Evolutionary conservation across 2,113 vertebrate species (phyloP).

Genomic region (Notothenia coriiceps): DNA sequence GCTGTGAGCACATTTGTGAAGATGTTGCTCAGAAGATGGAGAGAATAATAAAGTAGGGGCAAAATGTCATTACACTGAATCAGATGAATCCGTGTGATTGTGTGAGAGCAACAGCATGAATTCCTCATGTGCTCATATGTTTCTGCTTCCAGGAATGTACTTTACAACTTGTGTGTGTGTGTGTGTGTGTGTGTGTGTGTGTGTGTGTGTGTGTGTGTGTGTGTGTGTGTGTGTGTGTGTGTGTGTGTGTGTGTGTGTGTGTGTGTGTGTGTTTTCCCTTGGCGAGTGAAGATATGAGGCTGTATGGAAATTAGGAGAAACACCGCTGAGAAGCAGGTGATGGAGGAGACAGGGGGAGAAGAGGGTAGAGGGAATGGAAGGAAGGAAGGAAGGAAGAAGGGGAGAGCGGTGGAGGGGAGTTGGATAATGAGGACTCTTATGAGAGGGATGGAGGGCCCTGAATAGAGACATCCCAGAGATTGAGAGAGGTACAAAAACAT

Average conservation of each 20-base stretch:
- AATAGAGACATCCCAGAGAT: conserved; percentile 58
- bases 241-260: background rate
- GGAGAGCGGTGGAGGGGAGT: conserved; percentile 43
- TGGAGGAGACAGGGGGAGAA: conserved; percentile 58
- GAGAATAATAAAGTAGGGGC: conserved; percentile 20
- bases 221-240: conserved; percentile 11
- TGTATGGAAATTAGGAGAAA: conserved; percentile 78
- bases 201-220: background rate
- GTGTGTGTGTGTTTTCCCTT: background rate
- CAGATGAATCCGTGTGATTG: conserved; percentile 12
- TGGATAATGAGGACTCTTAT: conserved; percentile 71
- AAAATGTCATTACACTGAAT: conserved; percentile 51
- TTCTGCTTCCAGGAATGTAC: background rate
- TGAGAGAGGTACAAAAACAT: conserved; percentile 20
- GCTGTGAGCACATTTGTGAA: conserved; percentile 55
- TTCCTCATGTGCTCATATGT: conserved; percentile 41
- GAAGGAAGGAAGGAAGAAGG: conserved; percentile 7
- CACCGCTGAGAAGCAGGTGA: conserved; percentile 76
- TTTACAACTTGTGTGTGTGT: conserved; percentile 6
- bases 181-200: background rate
- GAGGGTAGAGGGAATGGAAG: background rate
- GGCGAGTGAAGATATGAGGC: conserved; percentile 41
- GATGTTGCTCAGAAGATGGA: conserved; percentile 46
- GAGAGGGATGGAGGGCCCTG: conserved; percentile 49
- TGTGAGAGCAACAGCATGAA: conserved; percentile 17